Evolutionary conservation across 2,797 vertebrate genomes (phyloP).

Genomic region (Margarornis squamiger): DNA sequence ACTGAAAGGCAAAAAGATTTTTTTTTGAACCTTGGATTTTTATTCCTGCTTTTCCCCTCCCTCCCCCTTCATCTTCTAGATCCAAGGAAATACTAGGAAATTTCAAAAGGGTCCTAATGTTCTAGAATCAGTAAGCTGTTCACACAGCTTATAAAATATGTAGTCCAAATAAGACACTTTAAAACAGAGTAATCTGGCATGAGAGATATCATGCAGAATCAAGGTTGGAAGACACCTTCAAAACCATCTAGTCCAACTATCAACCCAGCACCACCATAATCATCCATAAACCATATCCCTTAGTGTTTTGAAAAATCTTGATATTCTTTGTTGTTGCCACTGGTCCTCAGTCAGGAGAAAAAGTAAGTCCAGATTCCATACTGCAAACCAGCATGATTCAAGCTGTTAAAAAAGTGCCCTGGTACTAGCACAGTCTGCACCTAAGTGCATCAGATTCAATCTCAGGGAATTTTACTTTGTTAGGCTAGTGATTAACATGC

Average conservation of each 20-base stretch:
- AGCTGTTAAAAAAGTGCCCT: background rate
- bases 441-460: background rate
- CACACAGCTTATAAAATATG: background rate
- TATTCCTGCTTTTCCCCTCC: background rate
- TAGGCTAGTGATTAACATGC: background rate
- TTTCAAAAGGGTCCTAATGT: background rate
- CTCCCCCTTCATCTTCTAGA: background rate
- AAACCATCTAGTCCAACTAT: background rate
- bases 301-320: background rate
- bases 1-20: background rate
- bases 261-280: background rate
- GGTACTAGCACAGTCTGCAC: background rate
- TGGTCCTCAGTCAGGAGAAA: background rate
- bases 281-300: background rate
- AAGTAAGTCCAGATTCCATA: background rate
- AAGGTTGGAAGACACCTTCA: background rate
- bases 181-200: background rate
- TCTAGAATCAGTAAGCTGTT: background rate
- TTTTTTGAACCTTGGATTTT: background rate
- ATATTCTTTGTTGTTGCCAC: background rate
- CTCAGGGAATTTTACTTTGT: background rate
- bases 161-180: background rate
- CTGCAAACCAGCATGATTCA: background rate
- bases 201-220: background rate
- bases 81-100: background rate